These are phyloP conservation scores for Chaenocephalus aceratus DNA, from an alignment of 2,113 vertebrate species.

Conservation along the genomic window DNA sequence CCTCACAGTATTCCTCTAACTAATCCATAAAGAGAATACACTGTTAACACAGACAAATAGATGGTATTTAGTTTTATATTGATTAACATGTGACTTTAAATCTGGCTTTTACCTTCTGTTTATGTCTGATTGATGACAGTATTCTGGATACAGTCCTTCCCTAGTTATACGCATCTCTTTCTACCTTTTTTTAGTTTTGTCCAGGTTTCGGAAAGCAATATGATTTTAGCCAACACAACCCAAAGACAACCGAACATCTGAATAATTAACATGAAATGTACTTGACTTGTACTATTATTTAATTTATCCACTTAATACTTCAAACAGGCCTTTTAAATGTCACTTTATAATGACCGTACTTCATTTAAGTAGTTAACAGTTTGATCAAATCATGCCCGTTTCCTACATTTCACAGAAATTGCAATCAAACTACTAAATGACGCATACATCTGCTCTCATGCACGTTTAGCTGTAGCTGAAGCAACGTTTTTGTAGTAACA, in stretches of 20 bases:
- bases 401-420: not conserved
- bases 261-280: not conserved
- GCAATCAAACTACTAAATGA: not conserved
- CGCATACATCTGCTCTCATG: not conserved
- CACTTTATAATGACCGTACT: not conserved
- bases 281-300: not conserved
- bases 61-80: conserved; percentile 18
- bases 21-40: conserved; percentile 31
- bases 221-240: not conserved
- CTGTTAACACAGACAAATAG: conserved; percentile 16
- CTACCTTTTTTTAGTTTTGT: too few species aligned
- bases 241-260: not conserved
- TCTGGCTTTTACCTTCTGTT: conserved; percentile 2
- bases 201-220: not conserved
- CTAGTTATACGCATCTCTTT: not conserved
- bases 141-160: not conserved
- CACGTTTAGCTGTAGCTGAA: not conserved
- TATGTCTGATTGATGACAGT: not conserved
- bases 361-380: not conserved
- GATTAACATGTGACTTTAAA: conserved; percentile 7
- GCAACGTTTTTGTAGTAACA: not conserved
- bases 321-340: not conserved
- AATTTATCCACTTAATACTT: not conserved
- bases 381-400: not conserved
- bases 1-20: conserved; percentile 19